Conservation (phyloP, 2,888 invertebrate genomes). For the Ophioninae sp. region DNA sequence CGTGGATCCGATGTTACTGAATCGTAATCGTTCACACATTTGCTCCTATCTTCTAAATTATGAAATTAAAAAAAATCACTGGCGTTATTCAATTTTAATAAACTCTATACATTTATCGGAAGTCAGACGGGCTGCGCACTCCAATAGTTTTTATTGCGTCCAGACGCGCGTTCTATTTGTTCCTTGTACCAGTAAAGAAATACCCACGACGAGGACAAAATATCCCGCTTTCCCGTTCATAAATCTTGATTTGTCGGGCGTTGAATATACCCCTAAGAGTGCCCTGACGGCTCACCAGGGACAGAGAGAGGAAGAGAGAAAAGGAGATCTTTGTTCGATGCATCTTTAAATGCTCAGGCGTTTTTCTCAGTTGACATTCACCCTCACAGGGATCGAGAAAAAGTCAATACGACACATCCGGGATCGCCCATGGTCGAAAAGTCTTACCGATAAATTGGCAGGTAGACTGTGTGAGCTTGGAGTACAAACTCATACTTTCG, state of each 20-base stretch:
- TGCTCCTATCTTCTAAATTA: background rate
- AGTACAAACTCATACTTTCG: background rate
- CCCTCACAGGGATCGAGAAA: background rate
- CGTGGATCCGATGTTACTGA: background rate
- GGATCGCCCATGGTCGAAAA: slow-evolving; percentile 2
- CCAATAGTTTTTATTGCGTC: background rate
- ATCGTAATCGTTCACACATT: background rate
- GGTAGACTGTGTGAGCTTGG: background rate
- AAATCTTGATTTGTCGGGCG: slow-evolving; percentile 75
- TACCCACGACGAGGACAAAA: slow-evolving; percentile 21
- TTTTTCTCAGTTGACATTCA: slow-evolving; percentile 17
- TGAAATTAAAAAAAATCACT: slow-evolving; percentile 9
- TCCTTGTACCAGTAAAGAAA: slow-evolving; percentile 20
- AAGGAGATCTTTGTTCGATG: slow-evolving; percentile 27
- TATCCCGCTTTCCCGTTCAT: slow-evolving; percentile 68
- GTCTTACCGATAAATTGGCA: background rate
- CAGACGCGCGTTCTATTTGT: slow-evolving; percentile 36
- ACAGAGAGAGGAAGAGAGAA: background rate
- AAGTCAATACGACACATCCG: slow-evolving; percentile 1
- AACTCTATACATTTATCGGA: slow-evolving; percentile 14
- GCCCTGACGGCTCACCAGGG: background rate
- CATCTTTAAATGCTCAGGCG: slow-evolving; percentile 11
- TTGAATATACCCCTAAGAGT: slow-evolving; percentile 52
- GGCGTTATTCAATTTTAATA: slow-evolving; percentile 39
- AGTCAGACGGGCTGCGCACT: background rate